phyloP scores from a whole-genome alignment of 2,797 vertebrate genomes.

The Sarcophilus harrisii region DNA sequence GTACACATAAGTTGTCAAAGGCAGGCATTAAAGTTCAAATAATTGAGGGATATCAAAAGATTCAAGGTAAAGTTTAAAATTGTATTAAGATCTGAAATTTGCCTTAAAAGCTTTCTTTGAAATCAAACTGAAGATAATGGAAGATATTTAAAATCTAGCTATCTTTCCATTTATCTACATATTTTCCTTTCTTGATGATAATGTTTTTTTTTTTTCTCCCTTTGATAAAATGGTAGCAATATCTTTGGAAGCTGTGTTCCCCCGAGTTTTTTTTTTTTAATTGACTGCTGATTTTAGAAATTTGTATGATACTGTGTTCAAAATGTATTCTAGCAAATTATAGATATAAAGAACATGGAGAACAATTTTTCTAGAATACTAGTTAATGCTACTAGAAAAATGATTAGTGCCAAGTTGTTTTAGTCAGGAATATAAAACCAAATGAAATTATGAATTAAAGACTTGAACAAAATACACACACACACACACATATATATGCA shows the following conservation, averaged over 20 bases:
- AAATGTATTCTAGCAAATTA: background rate
- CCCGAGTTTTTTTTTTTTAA: too few relatives aligned
- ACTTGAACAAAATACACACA: too few relatives aligned
- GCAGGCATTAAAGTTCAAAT: background rate
- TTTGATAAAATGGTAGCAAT: background rate
- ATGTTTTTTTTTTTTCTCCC: background rate
- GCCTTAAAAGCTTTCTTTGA: background rate
- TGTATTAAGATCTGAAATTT: background rate
- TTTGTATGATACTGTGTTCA: background rate
- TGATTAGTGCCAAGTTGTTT: background rate
- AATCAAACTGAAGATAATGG: background rate
- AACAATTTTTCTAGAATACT: background rate
- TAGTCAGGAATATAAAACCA: background rate
- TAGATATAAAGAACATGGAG: background rate
- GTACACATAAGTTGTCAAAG: background rate
- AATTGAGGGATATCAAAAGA: background rate
- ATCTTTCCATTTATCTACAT: background rate
- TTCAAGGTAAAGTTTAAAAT: background rate
- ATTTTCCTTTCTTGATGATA: background rate
- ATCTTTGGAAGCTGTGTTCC: background rate
- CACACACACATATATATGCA: too few relatives aligned
- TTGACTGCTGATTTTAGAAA: background rate
- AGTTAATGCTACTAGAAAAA: background rate
- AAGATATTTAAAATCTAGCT: background rate
- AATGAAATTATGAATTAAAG: background rate